These are phyloP conservation scores for Heterodera filipjevi DNA, from an alignment of 2,888 invertebrate species.

Conservation along the genomic window DNA sequence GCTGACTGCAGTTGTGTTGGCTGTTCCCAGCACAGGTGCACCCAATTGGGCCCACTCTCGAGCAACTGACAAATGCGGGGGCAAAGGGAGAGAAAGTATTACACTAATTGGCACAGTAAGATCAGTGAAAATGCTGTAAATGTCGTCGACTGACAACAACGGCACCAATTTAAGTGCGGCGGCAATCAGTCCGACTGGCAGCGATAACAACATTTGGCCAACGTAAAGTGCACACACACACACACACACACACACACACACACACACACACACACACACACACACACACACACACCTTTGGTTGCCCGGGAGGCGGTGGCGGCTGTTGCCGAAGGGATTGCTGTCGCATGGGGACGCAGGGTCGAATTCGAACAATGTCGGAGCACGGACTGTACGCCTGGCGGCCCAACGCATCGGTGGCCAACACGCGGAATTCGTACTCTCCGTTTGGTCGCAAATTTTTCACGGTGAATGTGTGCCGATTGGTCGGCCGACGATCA, in stretches of 20 bases:
- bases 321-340: background rate
- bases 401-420: constrained; percentile 57
- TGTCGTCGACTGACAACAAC: no score
- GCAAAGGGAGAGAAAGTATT: background rate
- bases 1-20: constrained; percentile 42
- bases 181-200: no score
- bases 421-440: constrained; percentile 64
- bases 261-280: no score
- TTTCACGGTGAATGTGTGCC: constrained; percentile 49
- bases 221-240: no score
- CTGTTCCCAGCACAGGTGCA: constrained; percentile 59
- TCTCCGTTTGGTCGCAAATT: constrained; percentile 64
- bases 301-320: constrained; percentile 50
- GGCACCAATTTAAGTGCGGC: no score
- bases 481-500: constrained; percentile 48
- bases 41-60: constrained; percentile 62
- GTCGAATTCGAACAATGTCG: constrained; percentile 49
- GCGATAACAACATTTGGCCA: no score
- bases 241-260: no score
- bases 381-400: constrained; percentile 44
- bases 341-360: constrained; percentile 40
- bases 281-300: constrained; percentile 34
- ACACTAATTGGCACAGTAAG: no score
- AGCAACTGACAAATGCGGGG: constrained; percentile 43
- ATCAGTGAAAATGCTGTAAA: no score